Conservation (phyloP, 2,888 invertebrate genomes). For the Aspidapion aeneum region DNA sequence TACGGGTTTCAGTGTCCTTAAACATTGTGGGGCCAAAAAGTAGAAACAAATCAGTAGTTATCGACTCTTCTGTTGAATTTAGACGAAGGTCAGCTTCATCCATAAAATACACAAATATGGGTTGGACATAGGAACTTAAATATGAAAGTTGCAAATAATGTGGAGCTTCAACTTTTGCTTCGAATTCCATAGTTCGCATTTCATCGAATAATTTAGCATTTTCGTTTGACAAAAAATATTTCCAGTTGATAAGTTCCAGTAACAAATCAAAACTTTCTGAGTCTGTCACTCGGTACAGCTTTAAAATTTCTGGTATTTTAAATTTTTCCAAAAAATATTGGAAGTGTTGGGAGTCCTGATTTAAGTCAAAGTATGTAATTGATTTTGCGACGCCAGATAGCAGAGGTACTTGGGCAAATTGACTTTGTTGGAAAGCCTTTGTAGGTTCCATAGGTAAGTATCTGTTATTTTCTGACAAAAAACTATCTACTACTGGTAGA, state of each 20-base stretch:
- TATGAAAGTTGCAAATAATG: constrained; percentile 52
- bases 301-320: constrained; percentile 57
- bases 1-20: constrained; percentile 62
- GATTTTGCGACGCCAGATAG: constrained; percentile 67
- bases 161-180: constrained; percentile 56
- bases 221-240: constrained; percentile 50
- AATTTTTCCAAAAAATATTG: constrained; percentile 56
- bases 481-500: constrained; percentile 62
- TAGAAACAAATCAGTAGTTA: constrained; percentile 63
- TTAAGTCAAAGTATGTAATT: constrained; percentile 37
- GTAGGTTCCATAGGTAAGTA: constrained; percentile 57
- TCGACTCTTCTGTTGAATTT: constrained; percentile 61
- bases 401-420: constrained; percentile 59
- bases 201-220: constrained; percentile 49
- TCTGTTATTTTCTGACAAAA: constrained; percentile 57
- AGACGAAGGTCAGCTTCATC: constrained; percentile 50
- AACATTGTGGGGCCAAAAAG: constrained; percentile 64
- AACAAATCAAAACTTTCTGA: constrained; percentile 34
- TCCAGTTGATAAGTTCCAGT: constrained; percentile 55
- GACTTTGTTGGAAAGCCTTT: constrained; percentile 52
- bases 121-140: constrained; percentile 42
- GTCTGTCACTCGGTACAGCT: constrained; percentile 44
- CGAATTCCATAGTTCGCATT: constrained; percentile 55
- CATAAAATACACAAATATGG: constrained; percentile 57
- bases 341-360: constrained; percentile 53